Conservation (phyloP, 2,113 vertebrate genomes). For the Willisornis vidua region DNA sequence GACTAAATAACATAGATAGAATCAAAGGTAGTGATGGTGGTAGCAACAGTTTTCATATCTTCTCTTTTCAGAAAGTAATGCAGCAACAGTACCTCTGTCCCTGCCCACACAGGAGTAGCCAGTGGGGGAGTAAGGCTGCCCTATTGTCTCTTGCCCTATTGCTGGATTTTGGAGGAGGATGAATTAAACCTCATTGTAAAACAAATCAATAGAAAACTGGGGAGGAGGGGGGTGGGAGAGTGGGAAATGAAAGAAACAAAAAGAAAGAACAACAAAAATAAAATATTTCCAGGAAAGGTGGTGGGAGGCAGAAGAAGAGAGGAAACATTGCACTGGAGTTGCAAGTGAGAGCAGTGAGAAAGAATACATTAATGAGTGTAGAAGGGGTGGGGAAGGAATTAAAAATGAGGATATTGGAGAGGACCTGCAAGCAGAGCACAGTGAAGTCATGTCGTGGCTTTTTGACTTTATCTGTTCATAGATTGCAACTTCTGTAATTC, state of each 20-base stretch:
- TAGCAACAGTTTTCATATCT: background rate
- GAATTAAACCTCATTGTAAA: background rate
- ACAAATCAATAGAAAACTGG: background rate
- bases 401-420: background rate
- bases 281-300: background rate
- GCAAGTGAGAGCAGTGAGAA: background rate
- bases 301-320: background rate
- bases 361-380: background rate
- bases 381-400: accelerated
- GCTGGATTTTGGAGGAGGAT: background rate
- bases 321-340: background rate
- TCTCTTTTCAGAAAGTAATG: background rate
- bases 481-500: background rate
- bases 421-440: background rate
- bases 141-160: background rate
- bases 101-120: background rate
- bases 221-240: too few species aligned
- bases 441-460: background rate
- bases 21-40: background rate
- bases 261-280: background rate
- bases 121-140: background rate
- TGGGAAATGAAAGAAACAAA: background rate
- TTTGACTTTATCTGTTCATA: background rate
- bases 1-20: background rate
- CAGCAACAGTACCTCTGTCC: background rate